Evolutionary conservation across 2,113 vertebrate genomes (phyloP).

Genomic region (Aegypius monachus): DNA sequence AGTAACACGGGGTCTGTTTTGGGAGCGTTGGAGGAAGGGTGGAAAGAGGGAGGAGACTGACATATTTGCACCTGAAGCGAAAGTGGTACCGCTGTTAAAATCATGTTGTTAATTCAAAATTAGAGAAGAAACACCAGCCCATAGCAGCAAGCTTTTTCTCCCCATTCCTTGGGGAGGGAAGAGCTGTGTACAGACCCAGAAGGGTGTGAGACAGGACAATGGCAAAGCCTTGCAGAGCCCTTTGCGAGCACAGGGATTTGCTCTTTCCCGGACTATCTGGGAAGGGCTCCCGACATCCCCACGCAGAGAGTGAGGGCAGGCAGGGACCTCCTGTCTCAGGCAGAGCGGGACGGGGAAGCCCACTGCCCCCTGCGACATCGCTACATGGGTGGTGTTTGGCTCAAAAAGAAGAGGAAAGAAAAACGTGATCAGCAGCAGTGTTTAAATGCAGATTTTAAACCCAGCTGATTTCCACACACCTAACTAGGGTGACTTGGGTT

Average conservation of each 20-base stretch:
- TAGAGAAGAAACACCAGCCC: neutral
- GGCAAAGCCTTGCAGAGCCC: neutral
- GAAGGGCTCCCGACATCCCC: neutral
- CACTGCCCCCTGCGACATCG: accelerated
- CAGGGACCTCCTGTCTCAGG: neutral
- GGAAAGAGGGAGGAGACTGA: neutral
- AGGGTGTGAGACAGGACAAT: accelerated
- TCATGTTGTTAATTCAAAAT: neutral
- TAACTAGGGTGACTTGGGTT: neutral
- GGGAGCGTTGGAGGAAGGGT: neutral
- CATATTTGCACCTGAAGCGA: accelerated
- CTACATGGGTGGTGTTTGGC: accelerated
- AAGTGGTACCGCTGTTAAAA: neutral
- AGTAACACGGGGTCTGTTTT: neutral
- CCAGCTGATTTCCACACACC: neutral
- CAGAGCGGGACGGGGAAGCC: neutral
- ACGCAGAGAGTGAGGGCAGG: accelerated
- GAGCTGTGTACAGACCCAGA: neutral
- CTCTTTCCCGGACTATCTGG: neutral
- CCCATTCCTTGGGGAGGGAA: neutral
- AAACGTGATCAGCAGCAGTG: neutral
- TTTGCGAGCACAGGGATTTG: accelerated
- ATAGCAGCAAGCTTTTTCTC: neutral
- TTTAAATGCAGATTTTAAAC: neutral
- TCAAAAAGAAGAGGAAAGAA: neutral